Percentiles rank a stretch among this genome's conserved stretches.
Evolutionary conservation across 1,140 invertebrate genomes (phyloP).

Genomic region (Muscidifurax raptorellus): DNA sequence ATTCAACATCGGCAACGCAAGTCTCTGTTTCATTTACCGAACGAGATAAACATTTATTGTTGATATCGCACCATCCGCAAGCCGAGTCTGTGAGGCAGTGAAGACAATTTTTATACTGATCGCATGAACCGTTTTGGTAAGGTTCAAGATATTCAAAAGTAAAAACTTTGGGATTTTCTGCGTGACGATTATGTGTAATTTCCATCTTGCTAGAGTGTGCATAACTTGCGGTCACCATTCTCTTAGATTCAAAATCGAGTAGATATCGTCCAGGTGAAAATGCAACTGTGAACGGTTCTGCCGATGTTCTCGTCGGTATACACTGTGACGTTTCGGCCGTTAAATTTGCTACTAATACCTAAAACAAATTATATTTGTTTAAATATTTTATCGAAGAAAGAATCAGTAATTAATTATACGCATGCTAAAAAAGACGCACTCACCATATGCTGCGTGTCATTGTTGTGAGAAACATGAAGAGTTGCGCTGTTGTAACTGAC

Average conservation of each 20-base stretch:
- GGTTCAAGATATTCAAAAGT: slow-evolving; percentile 94
- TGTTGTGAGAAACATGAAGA: slow-evolving; percentile 74
- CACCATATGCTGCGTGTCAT: slow-evolving; percentile 68
- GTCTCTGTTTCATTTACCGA: slow-evolving; percentile 79
- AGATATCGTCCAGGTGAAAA: slow-evolving; percentile 78
- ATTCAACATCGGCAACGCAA: slow-evolving; percentile 74
- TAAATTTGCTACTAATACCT: slow-evolving; percentile 80
- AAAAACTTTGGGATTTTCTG: slow-evolving; percentile 86
- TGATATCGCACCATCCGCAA: slow-evolving; percentile 93
- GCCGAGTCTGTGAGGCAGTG: slow-evolving; percentile 91
- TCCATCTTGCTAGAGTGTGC: slow-evolving; percentile 87
- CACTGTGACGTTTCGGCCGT: slow-evolving; percentile 82
- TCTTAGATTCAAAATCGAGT: slow-evolving; percentile 83
- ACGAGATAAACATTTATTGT: slow-evolving; percentile 75
- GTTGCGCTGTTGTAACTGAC: slow-evolving; percentile 83
- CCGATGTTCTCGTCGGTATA: slow-evolving; percentile 68
- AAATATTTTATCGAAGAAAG: neutral
- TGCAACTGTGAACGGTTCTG: slow-evolving; percentile 70
- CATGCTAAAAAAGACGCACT: slow-evolving; percentile 4
- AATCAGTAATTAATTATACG: neutral
- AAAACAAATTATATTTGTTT: slow-evolving; percentile 34
- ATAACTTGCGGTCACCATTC: slow-evolving; percentile 72
- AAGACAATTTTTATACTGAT: slow-evolving; percentile 87
- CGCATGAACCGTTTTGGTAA: slow-evolving; percentile 87
- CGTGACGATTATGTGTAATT: slow-evolving; percentile 82